Base-by-base conservation (phyloP, 2,888 invertebrate genomes). In the Trachelus iudaicus region DNA sequence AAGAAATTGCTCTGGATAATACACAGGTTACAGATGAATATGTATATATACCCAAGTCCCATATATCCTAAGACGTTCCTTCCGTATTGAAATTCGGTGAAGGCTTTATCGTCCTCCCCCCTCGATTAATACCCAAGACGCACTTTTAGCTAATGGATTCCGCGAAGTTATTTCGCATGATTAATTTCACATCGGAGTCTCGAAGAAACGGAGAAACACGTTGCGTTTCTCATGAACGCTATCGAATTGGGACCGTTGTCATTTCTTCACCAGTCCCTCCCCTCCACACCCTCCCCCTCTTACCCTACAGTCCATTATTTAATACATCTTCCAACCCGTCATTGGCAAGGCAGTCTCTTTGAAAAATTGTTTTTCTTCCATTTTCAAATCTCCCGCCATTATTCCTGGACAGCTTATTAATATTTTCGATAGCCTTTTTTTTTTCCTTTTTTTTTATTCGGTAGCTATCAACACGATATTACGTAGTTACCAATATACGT, bases 131-230 rank as follows among this genome's bases (percentile, higher is more conserved):
- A 56, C 23, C 56, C 56, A 56, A 9, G 56, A 56, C 56, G 56
- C 56, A 56, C 56, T 56, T 56, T 56, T 56, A 56, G 79, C 87
- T 90, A 90, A 90, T 90, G 90, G 90, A 86, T 90, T 90, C 90
- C 82, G 80, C 83, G 90, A 90, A 90, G 84, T 88, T 86, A 84
- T 85, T 88, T 87, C 80, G 87, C 88, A 87, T 89, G 90, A 90
- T 90, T 89, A 90, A 90, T 90, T 89, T 88, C 80, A 86, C 87
- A 86, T 88, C 85, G 87, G 83, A 80, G 79, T 80, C 78, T 68
- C 69, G 76, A 74, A 37, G 81, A 80, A 80, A 83, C 81, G 76
- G 75, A 76, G 79, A 79, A 83, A 81, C 71, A 71, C 82, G 78
- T 74, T 33, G 76, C 35, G 35, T 35, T 74, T 35, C 37, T 34